Evolutionary conservation across 2,113 vertebrate genomes (phyloP).

Genomic region (Lophochroa leadbeateri): DNA sequence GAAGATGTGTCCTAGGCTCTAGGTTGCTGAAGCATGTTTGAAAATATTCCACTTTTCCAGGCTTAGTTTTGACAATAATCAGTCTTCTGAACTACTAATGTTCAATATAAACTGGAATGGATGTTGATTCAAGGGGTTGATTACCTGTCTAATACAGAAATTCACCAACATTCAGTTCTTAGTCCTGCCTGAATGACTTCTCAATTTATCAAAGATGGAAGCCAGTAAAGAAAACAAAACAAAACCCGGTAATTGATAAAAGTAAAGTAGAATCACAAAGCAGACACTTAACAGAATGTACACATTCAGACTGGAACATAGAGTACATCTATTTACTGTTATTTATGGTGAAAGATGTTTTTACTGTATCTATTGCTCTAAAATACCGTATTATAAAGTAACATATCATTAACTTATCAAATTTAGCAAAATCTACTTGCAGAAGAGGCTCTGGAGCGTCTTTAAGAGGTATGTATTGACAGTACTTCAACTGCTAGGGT

Average conservation of each 20-base stretch:
- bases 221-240: background rate
- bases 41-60: background rate
- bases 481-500: slow-evolving; percentile 1
- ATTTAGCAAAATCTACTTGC: background rate
- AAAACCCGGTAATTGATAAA: background rate
- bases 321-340: background rate
- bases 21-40: background rate
- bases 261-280: background rate
- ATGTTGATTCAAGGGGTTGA: background rate
- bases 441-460: slow-evolving; percentile 11
- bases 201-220: background rate
- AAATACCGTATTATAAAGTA: background rate
- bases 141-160: background rate
- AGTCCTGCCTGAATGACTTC: background rate
- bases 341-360: background rate
- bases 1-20: background rate
- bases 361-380: background rate
- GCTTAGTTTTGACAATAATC: background rate
- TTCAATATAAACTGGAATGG: background rate
- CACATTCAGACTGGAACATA: background rate
- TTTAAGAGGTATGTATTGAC: slow-evolving; percentile 16
- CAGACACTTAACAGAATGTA: background rate
- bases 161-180: background rate
- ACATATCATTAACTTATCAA: background rate
- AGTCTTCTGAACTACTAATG: background rate